Conservation (phyloP, 2,797 vertebrate species). For the Aplochiton taeniatus region DNA sequence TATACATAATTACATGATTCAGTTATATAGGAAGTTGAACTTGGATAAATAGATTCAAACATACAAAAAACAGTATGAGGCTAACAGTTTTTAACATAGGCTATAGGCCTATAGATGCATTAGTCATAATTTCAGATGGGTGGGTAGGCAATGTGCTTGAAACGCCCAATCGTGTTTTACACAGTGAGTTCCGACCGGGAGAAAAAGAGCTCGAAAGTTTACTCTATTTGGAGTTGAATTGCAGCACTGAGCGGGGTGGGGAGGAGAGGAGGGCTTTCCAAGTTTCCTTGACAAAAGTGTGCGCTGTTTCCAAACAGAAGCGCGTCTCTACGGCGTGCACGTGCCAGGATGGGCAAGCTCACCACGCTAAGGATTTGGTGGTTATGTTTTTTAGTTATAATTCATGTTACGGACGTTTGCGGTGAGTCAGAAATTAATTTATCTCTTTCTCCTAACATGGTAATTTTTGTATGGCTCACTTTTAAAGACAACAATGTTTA, state of each 20-base stretch:
- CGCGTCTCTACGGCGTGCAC: conserved; percentile 45
- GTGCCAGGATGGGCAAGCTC: conserved; percentile 61
- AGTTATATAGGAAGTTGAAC: too few species aligned
- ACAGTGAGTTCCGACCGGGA: neutral
- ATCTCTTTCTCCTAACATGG: neutral
- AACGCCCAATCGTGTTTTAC: neutral
- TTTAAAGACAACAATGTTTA: too few species aligned
- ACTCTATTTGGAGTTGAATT: conserved; percentile 62
- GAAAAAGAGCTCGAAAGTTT: conserved; percentile 28
- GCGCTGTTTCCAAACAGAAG: neutral
- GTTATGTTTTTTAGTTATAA: conserved; percentile 34
- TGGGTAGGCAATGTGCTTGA: too few species aligned
- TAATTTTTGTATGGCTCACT: neutral
- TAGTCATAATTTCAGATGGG: too few species aligned
- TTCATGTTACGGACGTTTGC: conserved; percentile 32
- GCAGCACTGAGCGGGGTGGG: conserved; percentile 27
- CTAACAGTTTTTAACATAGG: too few species aligned
- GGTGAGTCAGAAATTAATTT: conserved; percentile 55
- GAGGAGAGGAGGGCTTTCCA: conserved; percentile 1
- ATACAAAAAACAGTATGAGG: too few species aligned
- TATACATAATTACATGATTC: too few species aligned
- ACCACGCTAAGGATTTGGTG: conserved; percentile 32
- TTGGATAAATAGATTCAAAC: too few species aligned
- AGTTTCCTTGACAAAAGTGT: conserved; percentile 8
- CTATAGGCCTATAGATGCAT: too few species aligned